Conservation (phyloP, 2,113 vertebrate species). For the Acanthochromis polyacanthus region DNA sequence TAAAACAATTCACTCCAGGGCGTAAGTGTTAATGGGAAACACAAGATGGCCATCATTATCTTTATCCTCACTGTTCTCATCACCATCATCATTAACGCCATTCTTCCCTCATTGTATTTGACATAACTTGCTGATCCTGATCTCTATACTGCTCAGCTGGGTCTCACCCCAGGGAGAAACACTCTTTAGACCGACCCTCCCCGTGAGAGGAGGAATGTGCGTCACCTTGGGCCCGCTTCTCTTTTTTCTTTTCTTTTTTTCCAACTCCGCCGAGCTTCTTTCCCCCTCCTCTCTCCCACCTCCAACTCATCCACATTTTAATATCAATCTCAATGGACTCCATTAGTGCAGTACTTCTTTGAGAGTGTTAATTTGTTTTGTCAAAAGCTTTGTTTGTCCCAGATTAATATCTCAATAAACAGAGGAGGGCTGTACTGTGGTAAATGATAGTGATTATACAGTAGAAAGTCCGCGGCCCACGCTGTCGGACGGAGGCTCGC, state of each 20-base stretch:
- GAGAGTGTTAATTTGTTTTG: constrained; percentile 83
- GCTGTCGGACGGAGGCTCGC: constrained; percentile 67
- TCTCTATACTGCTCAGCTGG: constrained; percentile 63
- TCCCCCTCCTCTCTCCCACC: constrained; percentile 10
- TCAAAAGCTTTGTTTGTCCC: constrained; percentile 86
- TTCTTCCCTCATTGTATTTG: constrained; percentile 71
- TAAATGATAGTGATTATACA: constrained; percentile 86
- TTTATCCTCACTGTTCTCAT: constrained; percentile 60
- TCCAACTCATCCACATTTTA: constrained; percentile 74
- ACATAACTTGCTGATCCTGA: constrained; percentile 75
- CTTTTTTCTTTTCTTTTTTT: constrained; percentile 12
- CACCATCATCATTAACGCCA: constrained; percentile 69
- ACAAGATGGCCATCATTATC: constrained; percentile 69
- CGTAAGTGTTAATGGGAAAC: constrained; percentile 65
- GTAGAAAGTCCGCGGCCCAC: constrained; percentile 69
- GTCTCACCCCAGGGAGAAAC: constrained; percentile 62
- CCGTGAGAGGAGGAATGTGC: constrained; percentile 71
- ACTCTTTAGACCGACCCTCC: constrained; percentile 67
- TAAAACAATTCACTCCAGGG: constrained; percentile 59
- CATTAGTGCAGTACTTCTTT: constrained; percentile 77
- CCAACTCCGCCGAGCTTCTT: constrained; percentile 34
- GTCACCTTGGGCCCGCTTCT: constrained; percentile 72
- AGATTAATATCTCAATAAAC: constrained; percentile 86
- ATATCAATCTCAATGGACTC: constrained; percentile 81
- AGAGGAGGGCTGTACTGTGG: constrained; percentile 71